These are phyloP conservation scores for Puffinus mauretanicus DNA, from an alignment of 2,113 vertebrate genomes.

Conservation along the genomic window DNA sequence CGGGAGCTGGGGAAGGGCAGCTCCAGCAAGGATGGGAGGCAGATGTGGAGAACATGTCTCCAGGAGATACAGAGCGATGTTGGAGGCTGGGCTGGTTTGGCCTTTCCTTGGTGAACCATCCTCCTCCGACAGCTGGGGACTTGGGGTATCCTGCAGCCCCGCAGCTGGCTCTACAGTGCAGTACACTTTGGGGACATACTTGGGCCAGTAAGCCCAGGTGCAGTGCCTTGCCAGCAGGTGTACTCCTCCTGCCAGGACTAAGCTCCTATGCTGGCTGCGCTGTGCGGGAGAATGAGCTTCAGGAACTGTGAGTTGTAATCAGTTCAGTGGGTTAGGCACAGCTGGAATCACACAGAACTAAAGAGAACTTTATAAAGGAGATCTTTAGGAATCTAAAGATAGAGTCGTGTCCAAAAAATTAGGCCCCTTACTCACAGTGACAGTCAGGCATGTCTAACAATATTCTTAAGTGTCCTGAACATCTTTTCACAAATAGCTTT, in stretches of 20 bases:
- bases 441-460: not conserved
- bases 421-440: not conserved
- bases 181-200: accelerated
- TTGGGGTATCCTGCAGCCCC: accelerated
- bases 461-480: not conserved
- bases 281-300: not conserved
- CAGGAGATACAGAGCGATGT: accelerated
- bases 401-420: not conserved
- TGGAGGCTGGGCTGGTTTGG: not conserved
- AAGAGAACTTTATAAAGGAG: not conserved
- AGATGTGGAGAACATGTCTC: not conserved
- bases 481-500: not conserved
- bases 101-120: not conserved
- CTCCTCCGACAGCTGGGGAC: accelerated
- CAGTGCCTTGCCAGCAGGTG: not conserved
- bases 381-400: not conserved
- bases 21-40: not conserved
- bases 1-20: accelerated
- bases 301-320: not conserved
- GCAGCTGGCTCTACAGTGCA: accelerated
- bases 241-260: not conserved
- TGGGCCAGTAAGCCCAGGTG: not conserved
- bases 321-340: not conserved
- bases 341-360: not conserved
- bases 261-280: accelerated